A percentile compares a stretch with the other conserved stretches of the same genome.
Conservation (phyloP, 2,888 invertebrate species). For the Bedellia somnulentella region DNA sequence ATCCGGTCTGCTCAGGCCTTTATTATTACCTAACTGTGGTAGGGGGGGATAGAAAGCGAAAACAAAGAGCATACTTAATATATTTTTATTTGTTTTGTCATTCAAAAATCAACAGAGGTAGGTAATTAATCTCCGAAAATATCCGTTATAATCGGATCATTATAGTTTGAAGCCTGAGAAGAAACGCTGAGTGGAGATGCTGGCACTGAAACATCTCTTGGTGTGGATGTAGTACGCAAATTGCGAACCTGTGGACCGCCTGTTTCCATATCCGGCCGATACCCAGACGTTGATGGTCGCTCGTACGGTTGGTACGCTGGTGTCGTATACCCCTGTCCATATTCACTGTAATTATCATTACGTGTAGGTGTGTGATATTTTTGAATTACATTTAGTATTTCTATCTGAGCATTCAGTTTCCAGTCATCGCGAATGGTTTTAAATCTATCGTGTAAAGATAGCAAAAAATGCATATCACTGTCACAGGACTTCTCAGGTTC, state of each 20-base stretch:
- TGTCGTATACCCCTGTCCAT: conserved; percentile 12
- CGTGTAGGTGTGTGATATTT: conserved; percentile 11
- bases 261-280: no score
- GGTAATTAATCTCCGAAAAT: conserved; percentile 10
- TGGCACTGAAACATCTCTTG: conserved; percentile 11
- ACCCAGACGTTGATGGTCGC: no score
- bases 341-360: conserved; percentile 10
- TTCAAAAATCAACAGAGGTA: conserved; percentile 10
- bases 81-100: conserved; percentile 9
- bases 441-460: conserved; percentile 11
- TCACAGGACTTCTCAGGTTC: conserved; percentile 12
- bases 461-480: conserved; percentile 14
- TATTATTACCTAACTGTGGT: conserved; percentile 6
- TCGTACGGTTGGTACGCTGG: conserved; percentile 8
- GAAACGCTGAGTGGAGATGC: conserved; percentile 9
- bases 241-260: no score
- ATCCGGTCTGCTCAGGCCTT: conserved; percentile 6
- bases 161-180: no score
- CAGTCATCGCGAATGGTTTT: conserved; percentile 12
- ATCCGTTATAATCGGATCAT: conserved; percentile 11
- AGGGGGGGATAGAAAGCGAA: conserved; percentile 6
- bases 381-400: conserved; percentile 13
- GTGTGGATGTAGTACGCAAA: conserved; percentile 10
- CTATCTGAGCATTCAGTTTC: conserved; percentile 14
- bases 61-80: conserved; percentile 6